A percentile compares a stretch with the other conserved stretches of the same genome.
These are phyloP conservation scores for Musca domestica DNA, from an alignment of 1,140 invertebrate species.

Conservation along the genomic window DNA sequence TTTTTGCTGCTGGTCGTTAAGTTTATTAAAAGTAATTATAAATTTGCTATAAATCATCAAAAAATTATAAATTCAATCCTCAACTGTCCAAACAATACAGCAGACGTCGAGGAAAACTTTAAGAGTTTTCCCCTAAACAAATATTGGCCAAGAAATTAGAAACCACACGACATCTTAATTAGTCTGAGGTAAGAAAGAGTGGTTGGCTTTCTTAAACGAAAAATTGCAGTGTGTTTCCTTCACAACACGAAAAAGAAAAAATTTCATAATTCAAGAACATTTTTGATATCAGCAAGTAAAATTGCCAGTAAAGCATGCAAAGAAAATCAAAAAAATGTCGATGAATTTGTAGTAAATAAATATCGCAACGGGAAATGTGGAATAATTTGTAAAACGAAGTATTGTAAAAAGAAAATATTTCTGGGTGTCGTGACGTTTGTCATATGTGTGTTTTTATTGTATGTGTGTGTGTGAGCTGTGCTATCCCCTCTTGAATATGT, in stretches of 20 bases:
- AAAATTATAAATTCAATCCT: too few species aligned
- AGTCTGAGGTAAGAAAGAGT: conserved; percentile 31
- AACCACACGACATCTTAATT: conserved; percentile 42
- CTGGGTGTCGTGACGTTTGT: conserved; percentile 42
- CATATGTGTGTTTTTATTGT: conserved; percentile 27
- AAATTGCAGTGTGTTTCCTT: conserved; percentile 12
- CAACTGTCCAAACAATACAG: not conserved
- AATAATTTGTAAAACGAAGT: not conserved
- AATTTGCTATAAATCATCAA: not conserved
- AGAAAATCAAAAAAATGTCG: not conserved
- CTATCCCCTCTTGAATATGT: conserved; percentile 18
- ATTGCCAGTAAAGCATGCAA: not conserved
- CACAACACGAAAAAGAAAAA: conserved; percentile 19
- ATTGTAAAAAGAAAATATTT: conserved; percentile 33
- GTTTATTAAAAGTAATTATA: not conserved
- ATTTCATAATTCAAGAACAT: not conserved
- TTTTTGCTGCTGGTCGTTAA: too few species aligned
- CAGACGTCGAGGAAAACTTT: not conserved
- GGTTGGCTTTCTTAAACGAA: conserved; percentile 13
- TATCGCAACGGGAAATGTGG: too few species aligned
- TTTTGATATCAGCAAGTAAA: not conserved
- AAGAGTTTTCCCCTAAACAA: not conserved
- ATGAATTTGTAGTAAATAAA: conserved; percentile 3
- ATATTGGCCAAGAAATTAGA: conserved; percentile 31
- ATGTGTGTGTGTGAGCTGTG: conserved; percentile 14